Evolutionary conservation across 1,140 invertebrate genomes (phyloP), one percentile per base, ranked within the genome.

Genomic region (Muscidifurax raptorellus): DNA sequence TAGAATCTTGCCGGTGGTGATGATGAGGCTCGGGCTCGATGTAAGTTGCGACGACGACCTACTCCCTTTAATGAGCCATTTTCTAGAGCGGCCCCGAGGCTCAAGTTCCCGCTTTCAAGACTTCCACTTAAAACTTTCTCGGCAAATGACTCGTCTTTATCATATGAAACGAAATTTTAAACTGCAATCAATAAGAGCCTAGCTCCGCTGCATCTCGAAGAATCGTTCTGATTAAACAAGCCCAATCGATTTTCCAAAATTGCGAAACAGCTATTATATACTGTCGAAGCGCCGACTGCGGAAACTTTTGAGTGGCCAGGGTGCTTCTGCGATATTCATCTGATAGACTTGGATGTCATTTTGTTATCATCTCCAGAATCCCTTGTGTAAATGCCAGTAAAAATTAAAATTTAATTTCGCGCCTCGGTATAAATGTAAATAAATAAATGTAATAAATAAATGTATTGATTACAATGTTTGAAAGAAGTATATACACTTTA

Each of bases 31-130:
- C 66, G n/a, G 9, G 10, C 28, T 30, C 28, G 15, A 12, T 7
- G 66, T 30, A 13, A 28, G 66, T 30, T 30, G 27, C 66, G 52
- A 59, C 52, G 52, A 59, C 67, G 28, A 69, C 71, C 71, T 72
- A 72, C 30, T 72, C 71, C 30, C 32, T 72, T 81, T 86, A 87
- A 86, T 78, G 80, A 87, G 86, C 74, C 82, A 87, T 87, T 78
- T 87, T 79, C 83, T 80, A 28, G 67, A 74, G 67, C 81, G 83
- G 36, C 47, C 40, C 77, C n/a, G 30, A 72, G 28, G 28, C 71
- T 36, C 71, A 13, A 72, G 22, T 69, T 69, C 12, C 27, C 71
- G 18, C 71, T 30, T 36, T 72, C 71, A 72, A 72, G 71, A n/a
- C 71, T 36, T 72, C 5, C 32, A 32, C 71, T 72, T 32, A 22